Conservation (phyloP, 2,113 vertebrate genomes). For the Mustela nigripes region DNA sequence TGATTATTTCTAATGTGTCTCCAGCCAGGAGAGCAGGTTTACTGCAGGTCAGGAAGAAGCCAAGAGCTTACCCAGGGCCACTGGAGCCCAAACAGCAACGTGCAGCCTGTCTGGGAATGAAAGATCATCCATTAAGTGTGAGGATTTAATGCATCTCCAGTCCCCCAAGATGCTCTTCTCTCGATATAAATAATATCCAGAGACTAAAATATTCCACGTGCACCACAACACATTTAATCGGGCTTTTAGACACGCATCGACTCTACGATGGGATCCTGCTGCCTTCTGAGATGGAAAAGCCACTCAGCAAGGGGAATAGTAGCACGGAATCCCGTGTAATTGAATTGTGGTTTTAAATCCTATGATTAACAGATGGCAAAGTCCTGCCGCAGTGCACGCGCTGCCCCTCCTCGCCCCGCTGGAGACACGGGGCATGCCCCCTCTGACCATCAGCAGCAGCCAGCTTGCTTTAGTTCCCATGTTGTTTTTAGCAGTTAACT, state of each 20-base stretch:
- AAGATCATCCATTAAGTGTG: conserved; percentile 20
- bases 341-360: conserved; percentile 42
- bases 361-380: conserved; percentile 49
- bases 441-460: background rate
- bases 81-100: background rate
- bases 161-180: background rate
- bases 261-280: background rate
- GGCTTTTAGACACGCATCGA: background rate
- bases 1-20: conserved; percentile 66
- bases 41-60: conserved; percentile 57
- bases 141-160: background rate
- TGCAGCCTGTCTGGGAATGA: background rate
- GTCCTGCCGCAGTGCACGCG: background rate
- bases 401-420: background rate
- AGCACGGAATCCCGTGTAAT: conserved; percentile 31
- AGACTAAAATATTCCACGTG: conserved; percentile 44
- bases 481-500: background rate
- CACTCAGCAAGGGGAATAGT: background rate
- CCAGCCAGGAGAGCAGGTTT: background rate
- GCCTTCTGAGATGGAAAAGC: conserved; percentile 57
- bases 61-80: conserved; percentile 44
- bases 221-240: background rate
- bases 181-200: conserved; percentile 60
- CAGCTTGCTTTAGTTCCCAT: background rate
- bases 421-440: background rate